A percentile compares a stretch with the other conserved stretches of the same genome.
Conservation (phyloP, 2,888 invertebrate species). For the Colostygia pectinataria region DNA sequence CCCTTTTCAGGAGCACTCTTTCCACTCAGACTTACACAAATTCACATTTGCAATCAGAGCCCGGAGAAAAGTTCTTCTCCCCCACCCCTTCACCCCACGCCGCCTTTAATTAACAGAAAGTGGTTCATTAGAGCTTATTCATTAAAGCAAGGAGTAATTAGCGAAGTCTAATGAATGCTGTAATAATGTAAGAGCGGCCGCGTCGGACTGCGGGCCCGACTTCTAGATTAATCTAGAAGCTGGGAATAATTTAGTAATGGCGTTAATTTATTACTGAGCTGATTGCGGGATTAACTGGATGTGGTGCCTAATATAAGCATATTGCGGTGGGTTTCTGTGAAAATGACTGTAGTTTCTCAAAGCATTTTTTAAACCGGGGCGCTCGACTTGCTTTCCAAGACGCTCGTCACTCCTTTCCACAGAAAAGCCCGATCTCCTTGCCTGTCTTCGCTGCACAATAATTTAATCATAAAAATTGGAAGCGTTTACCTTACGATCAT, state of each 20-base stretch:
- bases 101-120: slow-evolving; percentile 95
- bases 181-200: slow-evolving; percentile 88
- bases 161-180: slow-evolving; percentile 93
- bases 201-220: slow-evolving; percentile 78
- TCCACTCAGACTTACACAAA: slow-evolving; percentile 81
- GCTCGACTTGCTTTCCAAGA: too few species aligned
- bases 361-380: too few species aligned
- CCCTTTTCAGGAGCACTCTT: slow-evolving; percentile 81
- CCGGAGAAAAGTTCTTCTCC: slow-evolving; percentile 75
- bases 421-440: too few species aligned
- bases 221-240: slow-evolving; percentile 82
- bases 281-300: slow-evolving; percentile 70
- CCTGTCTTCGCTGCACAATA: too few species aligned
- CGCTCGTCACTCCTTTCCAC: too few species aligned
- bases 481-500: neutral
- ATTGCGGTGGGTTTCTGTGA: neutral
- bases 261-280: slow-evolving; percentile 74
- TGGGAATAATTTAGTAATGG: slow-evolving; percentile 79
- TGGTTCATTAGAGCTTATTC: slow-evolving; percentile 96
- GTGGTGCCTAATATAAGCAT: slow-evolving; percentile 13
- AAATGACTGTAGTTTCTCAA: neutral
- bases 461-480: too few species aligned
- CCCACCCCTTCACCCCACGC: slow-evolving; percentile 65
- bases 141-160: slow-evolving; percentile 95
- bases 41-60: slow-evolving; percentile 83